Percentiles rank a stretch among this genome's conserved stretches.
Evolutionary conservation across 2,113 vertebrate species (phyloP).

Genomic region (Hydrolagus affinis): DNA sequence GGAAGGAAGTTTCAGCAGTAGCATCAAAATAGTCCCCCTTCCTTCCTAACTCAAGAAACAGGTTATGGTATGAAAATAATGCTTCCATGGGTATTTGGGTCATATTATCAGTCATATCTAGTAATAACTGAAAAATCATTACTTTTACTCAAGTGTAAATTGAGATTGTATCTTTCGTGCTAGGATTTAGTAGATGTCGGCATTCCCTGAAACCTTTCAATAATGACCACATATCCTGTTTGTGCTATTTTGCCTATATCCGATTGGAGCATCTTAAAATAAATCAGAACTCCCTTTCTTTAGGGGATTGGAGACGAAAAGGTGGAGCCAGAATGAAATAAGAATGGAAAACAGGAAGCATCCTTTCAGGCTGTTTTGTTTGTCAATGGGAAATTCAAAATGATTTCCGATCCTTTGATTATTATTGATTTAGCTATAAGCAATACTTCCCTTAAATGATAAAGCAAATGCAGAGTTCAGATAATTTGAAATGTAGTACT

Average conservation of each 20-base stretch:
- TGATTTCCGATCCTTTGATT: conserved; percentile 7
- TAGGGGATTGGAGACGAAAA: not conserved
- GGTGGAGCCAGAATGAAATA: conserved; percentile 15
- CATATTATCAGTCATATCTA: not conserved
- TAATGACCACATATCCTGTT: not conserved
- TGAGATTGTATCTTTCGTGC: not conserved
- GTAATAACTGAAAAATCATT: too few relatives aligned
- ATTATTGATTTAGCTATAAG: conserved; percentile 13
- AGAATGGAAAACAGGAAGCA: conserved; percentile 19
- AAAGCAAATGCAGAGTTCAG: not conserved
- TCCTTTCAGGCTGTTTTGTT: not conserved
- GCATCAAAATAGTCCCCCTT: not conserved
- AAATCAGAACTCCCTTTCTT: not conserved
- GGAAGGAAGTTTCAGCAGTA: not conserved
- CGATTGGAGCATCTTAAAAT: conserved; percentile 14
- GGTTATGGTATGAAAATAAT: not conserved
- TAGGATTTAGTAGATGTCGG: not conserved
- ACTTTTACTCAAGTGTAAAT: not conserved
- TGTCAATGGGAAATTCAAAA: conserved; percentile 16
- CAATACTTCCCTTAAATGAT: not conserved
- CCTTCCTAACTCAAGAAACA: not conserved
- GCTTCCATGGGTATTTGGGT: not conserved
- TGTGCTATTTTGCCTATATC: not conserved
- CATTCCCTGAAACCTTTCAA: not conserved
- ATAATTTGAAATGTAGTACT: not conserved